Conservation (phyloP, 1,140 invertebrate species). For the Tenebrio molitor region DNA sequence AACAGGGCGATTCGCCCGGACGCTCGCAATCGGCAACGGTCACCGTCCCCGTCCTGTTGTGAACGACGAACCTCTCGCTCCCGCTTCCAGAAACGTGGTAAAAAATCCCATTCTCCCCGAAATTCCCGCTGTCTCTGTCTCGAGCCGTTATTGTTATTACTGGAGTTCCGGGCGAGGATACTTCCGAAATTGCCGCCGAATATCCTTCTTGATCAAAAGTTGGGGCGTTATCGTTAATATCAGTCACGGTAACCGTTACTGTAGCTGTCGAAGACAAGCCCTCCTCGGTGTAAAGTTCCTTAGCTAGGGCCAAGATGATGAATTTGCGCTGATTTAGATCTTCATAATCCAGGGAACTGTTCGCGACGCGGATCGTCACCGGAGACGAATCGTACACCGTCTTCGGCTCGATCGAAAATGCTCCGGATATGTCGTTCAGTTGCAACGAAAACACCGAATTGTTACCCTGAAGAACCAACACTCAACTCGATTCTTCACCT, state of each 20-base stretch:
- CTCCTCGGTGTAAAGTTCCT: constrained; percentile 82
- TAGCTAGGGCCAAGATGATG: constrained; percentile 87
- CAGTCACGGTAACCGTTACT: constrained; percentile 84
- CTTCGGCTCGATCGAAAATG: constrained; percentile 87
- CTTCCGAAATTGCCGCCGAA: constrained; percentile 80
- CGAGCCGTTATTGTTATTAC: constrained; percentile 84
- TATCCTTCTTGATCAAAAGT: constrained; percentile 83
- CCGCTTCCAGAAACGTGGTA: constrained; percentile 90
- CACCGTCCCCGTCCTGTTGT: constrained; percentile 85
- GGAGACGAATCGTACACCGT: constrained; percentile 83
- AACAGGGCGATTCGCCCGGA: constrained; percentile 76
- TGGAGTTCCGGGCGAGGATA: constrained; percentile 76
- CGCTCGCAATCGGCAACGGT: constrained; percentile 83
- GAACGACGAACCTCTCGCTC: constrained; percentile 85
- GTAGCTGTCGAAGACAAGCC: constrained; percentile 88
- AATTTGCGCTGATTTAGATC: constrained; percentile 94
- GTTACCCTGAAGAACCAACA: constrained; percentile 73
- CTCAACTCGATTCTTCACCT: neutral
- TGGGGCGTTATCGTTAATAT: constrained; percentile 94
- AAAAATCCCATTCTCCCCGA: constrained; percentile 79
- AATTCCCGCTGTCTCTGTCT: constrained; percentile 87
- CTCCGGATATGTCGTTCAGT: constrained; percentile 83
- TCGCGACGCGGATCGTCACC: constrained; percentile 85
- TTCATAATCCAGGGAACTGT: constrained; percentile 88
- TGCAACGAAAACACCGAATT: constrained; percentile 85